A percentile compares a stretch with the other conserved stretches of the same genome.
These are phyloP conservation scores for Gnathonemus longibarbis DNA, from an alignment of 2,113 vertebrate species.

Conservation along the genomic window DNA sequence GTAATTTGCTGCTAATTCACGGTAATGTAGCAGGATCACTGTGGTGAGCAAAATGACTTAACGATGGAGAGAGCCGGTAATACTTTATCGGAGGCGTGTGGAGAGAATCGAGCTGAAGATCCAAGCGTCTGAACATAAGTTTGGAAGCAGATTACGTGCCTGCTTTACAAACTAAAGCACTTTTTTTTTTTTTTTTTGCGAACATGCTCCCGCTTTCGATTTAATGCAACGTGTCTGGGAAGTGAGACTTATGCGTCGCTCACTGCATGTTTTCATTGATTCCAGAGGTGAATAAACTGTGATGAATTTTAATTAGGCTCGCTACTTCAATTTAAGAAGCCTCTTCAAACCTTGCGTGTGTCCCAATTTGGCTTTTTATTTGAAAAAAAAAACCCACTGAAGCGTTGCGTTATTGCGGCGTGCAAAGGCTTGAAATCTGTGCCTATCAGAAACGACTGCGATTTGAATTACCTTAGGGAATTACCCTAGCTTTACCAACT, in stretches of 20 bases:
- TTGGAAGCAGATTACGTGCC: background rate
- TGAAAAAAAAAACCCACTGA: background rate
- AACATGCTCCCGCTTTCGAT: background rate
- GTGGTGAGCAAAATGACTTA: background rate
- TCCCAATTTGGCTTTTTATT: background rate
- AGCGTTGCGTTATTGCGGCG: background rate
- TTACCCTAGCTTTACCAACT: background rate
- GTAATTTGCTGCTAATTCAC: slow-evolving; percentile 4
- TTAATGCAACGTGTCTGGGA: background rate
- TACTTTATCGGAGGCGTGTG: background rate
- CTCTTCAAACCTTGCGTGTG: background rate
- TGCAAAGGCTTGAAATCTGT: background rate
- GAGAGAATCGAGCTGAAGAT: background rate
- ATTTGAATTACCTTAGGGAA: background rate
- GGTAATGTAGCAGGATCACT: background rate
- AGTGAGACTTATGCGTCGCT: background rate
- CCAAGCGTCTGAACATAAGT: background rate
- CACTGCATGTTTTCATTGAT: background rate
- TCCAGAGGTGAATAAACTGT: slow-evolving; percentile 1
- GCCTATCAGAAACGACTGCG: background rate
- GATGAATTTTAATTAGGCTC: slow-evolving; percentile 12
- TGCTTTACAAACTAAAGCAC: background rate
- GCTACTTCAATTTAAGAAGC: background rate
- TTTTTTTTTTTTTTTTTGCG: background rate
- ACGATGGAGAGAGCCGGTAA: background rate